Base-by-base conservation (phyloP, 2,888 invertebrate genomes). In the Synergus gifuensis region DNA sequence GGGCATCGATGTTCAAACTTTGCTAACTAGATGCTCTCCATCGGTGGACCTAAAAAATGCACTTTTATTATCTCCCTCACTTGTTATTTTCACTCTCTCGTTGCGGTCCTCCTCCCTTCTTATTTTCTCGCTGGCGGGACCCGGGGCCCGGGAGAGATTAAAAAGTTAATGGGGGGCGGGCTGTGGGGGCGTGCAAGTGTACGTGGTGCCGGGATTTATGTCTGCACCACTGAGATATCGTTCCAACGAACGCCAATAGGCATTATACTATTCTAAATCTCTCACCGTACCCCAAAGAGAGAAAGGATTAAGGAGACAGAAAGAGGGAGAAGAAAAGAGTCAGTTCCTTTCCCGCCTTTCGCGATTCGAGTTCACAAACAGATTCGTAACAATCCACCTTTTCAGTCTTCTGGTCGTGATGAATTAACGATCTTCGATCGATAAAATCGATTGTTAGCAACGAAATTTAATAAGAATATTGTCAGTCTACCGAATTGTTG, bases 141-240 rank as follows among this genome's bases (percentile, higher is more conserved):
- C 82, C 80, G 83, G 82, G 81, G 85, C 83, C 80, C 84, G 84
- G 79, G 86, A 89, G 90, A 91, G 91, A 92, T 92, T 91, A 92
- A 92, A 92, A 92, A 92, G 91, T 92, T 92, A 92, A 92, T 92
- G 91, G 91, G 90, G 89, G 92, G 92, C 91, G 92, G 91, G 89
- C 87, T 90, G 89, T 88, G 91, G 91, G 90, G 92, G 91, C 91
- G 92, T 90, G 90, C 89, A 88, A 89, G 90, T 89, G 90, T 91
- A 91, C 91, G 90, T 89, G 92, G 90, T 91, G 91, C 91, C 89
- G 90, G 91, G 90, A 92, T 92, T 92, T 92, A 92, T 92, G 91
- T 90, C 91, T 87, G 91, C 90, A 90, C 91, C 91, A 91, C 90
- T 89, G 89, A 89, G 91, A 91, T 90, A 91, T 91, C 88, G 91